Evolutionary conservation across 2,113 vertebrate genomes (phyloP), one percentile per base, ranked within the genome.

Genomic region (Triplophysa rosa): DNA sequence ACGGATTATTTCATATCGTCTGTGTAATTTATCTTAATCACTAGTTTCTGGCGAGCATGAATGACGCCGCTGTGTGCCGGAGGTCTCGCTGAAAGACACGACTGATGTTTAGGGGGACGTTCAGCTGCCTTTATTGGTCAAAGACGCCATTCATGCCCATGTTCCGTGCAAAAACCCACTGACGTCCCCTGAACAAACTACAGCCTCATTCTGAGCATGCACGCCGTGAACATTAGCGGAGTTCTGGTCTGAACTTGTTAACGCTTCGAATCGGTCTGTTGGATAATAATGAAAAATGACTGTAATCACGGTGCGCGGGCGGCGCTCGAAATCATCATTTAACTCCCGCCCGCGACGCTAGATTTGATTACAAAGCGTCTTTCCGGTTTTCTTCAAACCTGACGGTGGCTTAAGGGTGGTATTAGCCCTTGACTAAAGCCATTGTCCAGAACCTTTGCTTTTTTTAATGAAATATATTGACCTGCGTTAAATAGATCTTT

Each of bases 231-330:
- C 52, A 82, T 80, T 68, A 80, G 58, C 17, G 3, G 17, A 70
- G 65, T 78, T 64, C 24, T 61, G 54, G 67, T 75, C 75, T 69
- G 29, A 24, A 68, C 70, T 76, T 74, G 80, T 84, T 82, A 82
- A 58, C 69, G 21, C 68, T 23, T 65, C 49, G 77, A 84, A 82
- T 66, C 64, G 67, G 61, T 79, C 58, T 59, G 64, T 23, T 77
- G 77, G 59, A 77, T 61, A 78, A 77, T 40, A 69, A 63, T 84
- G 83, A 86, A 84, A 80, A 80, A 84, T 81, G 62, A n/a, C 68
- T 77, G 78, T 84, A 84, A 84, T 86, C 72, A 73, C 54, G 12
- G 21, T 17, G 72, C n/a, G 40, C 7, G 61, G 56, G 45, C 56
- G 37, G 67, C 52, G 61, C 65, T 54, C 61, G 72, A 79, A 76